Conservation (phyloP, 2,113 vertebrate species). For the Alligator mississippiensis region DNA sequence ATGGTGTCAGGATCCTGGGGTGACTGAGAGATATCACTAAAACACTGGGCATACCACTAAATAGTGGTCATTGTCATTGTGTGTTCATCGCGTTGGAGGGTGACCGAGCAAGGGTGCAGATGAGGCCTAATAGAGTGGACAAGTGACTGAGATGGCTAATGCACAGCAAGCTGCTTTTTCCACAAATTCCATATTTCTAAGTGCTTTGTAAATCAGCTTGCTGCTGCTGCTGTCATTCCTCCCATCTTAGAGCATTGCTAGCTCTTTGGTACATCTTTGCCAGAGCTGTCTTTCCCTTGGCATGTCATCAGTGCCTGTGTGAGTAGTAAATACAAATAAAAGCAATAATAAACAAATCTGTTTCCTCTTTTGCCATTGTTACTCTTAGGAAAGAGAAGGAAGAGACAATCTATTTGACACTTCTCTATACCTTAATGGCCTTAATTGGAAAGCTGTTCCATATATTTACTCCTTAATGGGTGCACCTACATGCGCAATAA, state of each 20-base stretch:
- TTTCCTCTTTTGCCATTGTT: neutral
- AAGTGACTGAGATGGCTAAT: too few species aligned
- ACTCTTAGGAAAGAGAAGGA: neutral
- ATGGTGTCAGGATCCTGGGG: neutral
- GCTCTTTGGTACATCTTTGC: neutral
- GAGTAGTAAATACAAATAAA: constrained; percentile 4
- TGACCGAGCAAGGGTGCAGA: too few species aligned
- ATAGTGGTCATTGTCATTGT: too few species aligned
- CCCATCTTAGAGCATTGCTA: neutral
- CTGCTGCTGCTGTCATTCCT: too few species aligned
- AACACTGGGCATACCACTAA: neutral
- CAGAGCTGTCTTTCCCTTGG: neutral
- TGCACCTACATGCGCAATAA: too few species aligned
- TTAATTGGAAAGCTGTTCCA: neutral
- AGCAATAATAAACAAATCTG: neutral
- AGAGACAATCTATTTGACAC: neutral
- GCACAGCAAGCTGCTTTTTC: too few species aligned
- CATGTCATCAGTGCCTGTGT: neutral
- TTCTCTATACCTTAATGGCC: neutral
- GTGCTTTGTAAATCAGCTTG: too few species aligned
- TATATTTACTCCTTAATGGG: neutral
- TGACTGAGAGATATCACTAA: neutral
- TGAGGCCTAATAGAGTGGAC: too few species aligned
- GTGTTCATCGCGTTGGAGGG: too few species aligned
- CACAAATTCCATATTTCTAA: too few species aligned